These are phyloP conservation scores for Buphagus erythrorhynchus DNA, from an alignment of 2,797 vertebrate genomes.

Conservation along the genomic window DNA sequence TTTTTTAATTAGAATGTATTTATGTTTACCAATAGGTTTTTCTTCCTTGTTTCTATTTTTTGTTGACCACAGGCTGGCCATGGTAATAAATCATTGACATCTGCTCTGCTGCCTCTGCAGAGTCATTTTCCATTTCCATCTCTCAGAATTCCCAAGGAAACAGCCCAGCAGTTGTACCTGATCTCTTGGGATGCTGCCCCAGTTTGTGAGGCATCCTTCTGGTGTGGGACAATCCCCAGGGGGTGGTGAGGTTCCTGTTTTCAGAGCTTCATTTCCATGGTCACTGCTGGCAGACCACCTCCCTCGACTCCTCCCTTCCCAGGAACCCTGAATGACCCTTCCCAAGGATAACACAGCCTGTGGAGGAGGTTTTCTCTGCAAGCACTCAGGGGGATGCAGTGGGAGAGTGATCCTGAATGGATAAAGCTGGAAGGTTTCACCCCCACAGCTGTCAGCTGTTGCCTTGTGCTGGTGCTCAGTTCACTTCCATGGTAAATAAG, in stretches of 20 bases:
- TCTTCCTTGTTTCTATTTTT: not conserved
- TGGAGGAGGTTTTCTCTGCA: not conserved
- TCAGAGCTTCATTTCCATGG: not conserved
- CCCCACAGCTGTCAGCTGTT: fast-evolving
- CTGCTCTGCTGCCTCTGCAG: not conserved
- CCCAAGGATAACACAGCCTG: not conserved
- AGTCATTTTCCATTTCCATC: not conserved
- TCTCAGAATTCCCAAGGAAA: not conserved
- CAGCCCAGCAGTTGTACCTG: not conserved
- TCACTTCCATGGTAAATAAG: not conserved
- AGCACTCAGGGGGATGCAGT: not conserved
- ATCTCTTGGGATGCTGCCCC: not conserved
- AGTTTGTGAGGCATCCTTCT: not conserved
- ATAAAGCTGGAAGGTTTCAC: not conserved
- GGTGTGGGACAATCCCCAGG: not conserved
- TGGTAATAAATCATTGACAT: not conserved
- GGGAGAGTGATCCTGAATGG: not conserved
- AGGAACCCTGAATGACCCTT: not conserved
- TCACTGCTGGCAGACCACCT: not conserved
- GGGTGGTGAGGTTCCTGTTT: not conserved
- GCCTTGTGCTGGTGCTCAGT: not conserved
- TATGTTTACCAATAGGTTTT: not conserved
- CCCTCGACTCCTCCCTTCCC: not conserved
- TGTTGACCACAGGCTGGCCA: not conserved
- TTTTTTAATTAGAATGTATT: not conserved